Evolutionary conservation across 2,888 invertebrate genomes (phyloP).

Genomic region (Oscheius onirici): DNA sequence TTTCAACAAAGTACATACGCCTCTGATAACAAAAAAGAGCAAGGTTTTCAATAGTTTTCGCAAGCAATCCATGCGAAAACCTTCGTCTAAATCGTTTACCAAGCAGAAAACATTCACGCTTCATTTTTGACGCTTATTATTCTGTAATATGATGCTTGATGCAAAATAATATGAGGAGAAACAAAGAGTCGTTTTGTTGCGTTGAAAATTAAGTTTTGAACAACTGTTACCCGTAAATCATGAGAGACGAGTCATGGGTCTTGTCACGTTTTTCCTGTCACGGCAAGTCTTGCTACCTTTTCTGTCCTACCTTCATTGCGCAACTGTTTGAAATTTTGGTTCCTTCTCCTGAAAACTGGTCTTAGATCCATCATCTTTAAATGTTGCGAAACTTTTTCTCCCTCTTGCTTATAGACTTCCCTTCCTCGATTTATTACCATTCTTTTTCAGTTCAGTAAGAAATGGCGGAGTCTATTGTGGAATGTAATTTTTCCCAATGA

Average conservation of each 20-base stretch:
- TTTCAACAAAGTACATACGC: too few species aligned
- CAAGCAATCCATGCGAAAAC: too few species aligned
- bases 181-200: too few species aligned
- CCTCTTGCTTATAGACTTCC: not conserved
- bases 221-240: constrained; percentile 1
- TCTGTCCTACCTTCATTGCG: not conserved
- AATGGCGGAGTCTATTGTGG: constrained; percentile 39
- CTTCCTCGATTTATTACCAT: not conserved
- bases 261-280: not conserved
- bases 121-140: too few species aligned
- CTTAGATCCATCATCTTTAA: not conserved
- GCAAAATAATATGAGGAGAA: too few species aligned
- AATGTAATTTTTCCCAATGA: constrained; percentile 5
- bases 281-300: not conserved
- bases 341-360: not conserved
- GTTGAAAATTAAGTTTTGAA: not conserved
- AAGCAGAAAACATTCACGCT: too few species aligned
- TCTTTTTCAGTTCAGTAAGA: constrained; percentile 7
- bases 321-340: not conserved
- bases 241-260: not conserved
- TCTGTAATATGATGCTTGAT: too few species aligned
- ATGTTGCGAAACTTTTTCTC: not conserved
- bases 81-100: too few species aligned
- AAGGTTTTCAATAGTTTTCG: too few species aligned
- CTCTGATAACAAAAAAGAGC: too few species aligned